These are phyloP conservation scores for Ibycter americanus DNA, from an alignment of 2,797 vertebrate genomes.

Conservation along the genomic window DNA sequence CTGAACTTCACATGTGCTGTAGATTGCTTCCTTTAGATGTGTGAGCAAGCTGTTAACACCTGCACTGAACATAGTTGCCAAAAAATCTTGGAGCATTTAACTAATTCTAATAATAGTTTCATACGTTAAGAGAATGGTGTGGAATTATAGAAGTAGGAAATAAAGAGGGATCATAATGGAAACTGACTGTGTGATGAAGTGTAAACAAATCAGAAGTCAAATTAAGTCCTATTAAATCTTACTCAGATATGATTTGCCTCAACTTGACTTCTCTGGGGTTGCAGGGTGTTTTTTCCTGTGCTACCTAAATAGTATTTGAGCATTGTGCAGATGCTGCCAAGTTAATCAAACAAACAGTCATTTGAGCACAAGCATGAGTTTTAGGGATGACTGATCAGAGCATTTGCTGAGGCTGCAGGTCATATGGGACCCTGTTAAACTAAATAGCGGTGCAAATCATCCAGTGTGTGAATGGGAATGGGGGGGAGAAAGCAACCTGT, in stretches of 20 bases:
- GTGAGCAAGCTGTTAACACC: not conserved
- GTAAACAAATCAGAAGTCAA: constrained; percentile 42
- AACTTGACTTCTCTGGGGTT: not conserved
- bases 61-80: not conserved
- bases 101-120: not conserved
- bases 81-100: not conserved
- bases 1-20: not conserved
- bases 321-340: not conserved
- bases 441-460: not conserved
- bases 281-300: not conserved
- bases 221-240: constrained; percentile 22
- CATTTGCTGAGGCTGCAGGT: not conserved
- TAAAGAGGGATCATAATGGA: not conserved
- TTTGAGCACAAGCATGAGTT: not conserved
- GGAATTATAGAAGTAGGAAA: not conserved
- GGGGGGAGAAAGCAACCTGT: not conserved
- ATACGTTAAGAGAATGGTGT: not conserved
- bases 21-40: not conserved
- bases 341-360: not conserved
- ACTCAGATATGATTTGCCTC: constrained; percentile 13
- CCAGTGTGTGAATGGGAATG: not conserved
- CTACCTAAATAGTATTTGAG: not conserved
- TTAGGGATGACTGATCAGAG: not conserved
- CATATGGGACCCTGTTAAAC: not conserved
- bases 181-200: constrained; percentile 18